Percentiles rank a stretch among this genome's conserved stretches.
Evolutionary conservation across 2,888 invertebrate genomes (phyloP).

Genomic region (Neoascia interrupta): DNA sequence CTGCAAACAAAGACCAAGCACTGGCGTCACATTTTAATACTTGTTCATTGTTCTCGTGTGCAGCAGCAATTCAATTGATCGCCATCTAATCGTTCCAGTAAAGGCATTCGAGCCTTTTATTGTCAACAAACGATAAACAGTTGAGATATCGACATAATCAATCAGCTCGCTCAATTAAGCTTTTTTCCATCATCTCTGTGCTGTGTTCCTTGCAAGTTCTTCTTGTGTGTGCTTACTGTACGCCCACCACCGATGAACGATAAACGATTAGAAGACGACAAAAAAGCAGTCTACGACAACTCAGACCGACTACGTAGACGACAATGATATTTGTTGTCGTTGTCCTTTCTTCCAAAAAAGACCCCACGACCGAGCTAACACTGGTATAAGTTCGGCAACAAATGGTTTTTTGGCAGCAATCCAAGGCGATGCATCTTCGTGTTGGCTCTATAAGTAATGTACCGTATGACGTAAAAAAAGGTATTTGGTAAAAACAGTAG

Average conservation of each 20-base stretch:
- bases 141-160: conserved; percentile 70
- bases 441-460: no score
- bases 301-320: conserved; percentile 3
- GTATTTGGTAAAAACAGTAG: conserved; percentile 64
- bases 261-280: conserved; percentile 63
- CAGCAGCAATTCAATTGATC: conserved; percentile 46
- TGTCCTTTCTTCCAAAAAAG: background rate
- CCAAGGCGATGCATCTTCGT: conserved; percentile 73
- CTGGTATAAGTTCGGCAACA: conserved; percentile 73
- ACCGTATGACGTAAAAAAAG: no score
- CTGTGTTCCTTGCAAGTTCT: no score
- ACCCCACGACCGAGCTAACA: conserved; percentile 34
- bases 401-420: conserved; percentile 75
- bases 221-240: conserved; percentile 2
- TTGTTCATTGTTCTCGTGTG: conserved; percentile 40
- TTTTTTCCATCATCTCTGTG: conserved; percentile 27
- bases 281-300: conserved; percentile 33
- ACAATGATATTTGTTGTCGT: conserved; percentile 51
- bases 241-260: conserved; percentile 47
- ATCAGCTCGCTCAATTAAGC: conserved; percentile 70
- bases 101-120: conserved; percentile 69
- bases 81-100: conserved; percentile 59
- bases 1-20: background rate
- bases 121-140: conserved; percentile 70
- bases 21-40: no score